Evolutionary conservation across 2,888 invertebrate genomes (phyloP).

Genomic region (Heteropelma amictum): DNA sequence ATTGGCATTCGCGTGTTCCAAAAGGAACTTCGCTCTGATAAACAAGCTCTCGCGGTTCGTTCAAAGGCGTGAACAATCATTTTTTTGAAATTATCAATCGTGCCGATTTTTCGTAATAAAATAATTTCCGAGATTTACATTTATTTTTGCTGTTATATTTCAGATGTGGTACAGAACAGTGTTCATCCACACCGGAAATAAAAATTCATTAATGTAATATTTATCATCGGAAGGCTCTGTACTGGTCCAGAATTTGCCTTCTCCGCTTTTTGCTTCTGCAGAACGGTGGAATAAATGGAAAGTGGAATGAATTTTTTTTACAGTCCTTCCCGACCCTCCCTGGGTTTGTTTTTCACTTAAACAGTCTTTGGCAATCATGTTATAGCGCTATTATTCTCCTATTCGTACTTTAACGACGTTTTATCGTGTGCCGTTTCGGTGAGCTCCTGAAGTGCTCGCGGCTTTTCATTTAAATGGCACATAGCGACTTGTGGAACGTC

Average conservation of each 20-base stretch:
- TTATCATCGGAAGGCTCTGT: neutral
- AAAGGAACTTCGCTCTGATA: too few species aligned
- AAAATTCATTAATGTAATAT: too few species aligned
- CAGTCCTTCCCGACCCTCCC: neutral
- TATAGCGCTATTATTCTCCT: slow-evolving; percentile 31
- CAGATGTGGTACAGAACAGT: too few species aligned
- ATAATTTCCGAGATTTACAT: too few species aligned
- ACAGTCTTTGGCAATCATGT: slow-evolving; percentile 26
- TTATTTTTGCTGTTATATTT: too few species aligned
- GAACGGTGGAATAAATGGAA: neutral
- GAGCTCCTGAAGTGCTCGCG: slow-evolving; percentile 43
- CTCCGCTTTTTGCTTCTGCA: neutral
- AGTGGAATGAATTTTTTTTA: neutral
- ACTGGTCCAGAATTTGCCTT: neutral
- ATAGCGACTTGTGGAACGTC: slow-evolving; percentile 50
- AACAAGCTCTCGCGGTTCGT: too few species aligned
- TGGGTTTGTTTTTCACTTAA: slow-evolving; percentile 10
- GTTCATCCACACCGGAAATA: too few species aligned
- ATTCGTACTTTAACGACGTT: slow-evolving; percentile 34
- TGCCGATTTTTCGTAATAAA: too few species aligned
- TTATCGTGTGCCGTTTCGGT: slow-evolving; percentile 13
- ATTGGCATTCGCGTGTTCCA: too few species aligned
- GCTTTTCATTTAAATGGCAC: slow-evolving; percentile 61
- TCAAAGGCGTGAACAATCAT: too few species aligned
- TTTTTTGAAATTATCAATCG: too few species aligned